Base-by-base conservation (phyloP, 1,140 invertebrate species). In the Zaprionus ornatus region DNA sequence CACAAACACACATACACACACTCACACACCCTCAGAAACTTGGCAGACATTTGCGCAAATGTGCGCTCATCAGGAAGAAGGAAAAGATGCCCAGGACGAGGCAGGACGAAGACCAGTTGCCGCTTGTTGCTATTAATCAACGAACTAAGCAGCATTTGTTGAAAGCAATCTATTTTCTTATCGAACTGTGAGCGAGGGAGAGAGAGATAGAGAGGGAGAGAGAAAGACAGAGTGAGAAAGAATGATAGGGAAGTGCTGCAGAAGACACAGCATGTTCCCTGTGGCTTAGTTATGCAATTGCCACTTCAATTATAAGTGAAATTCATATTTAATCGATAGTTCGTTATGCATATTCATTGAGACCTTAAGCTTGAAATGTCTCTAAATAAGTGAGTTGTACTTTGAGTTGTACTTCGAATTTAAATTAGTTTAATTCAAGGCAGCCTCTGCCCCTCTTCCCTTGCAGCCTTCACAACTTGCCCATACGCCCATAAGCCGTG, bases 81-180 rank as follows among this genome's bases (percentile, higher is more conserved):
- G 25, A 40, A 29, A 32, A 50, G 19, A 61, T 17, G 48, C 35
- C 59, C 65, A 62, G 54, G 35, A 64, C 27, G 60, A 32, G 66
- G 52, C 42, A 61, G 40, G 59, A 25, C 37, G 56, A 42, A 62
- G 62, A 77, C 68, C 69, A 69, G 64, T 71, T 77, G 74, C 74
- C 52, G 75, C 40, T 68, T 54, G 32, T 67, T 63, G 80, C 84
- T 79, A 88, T 88, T 88, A 88, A 88, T 88, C 84, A 88, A 83
- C 68, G 74, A 78, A 72, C 74, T 90, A 82, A 88, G 66, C 77
- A 84, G 66, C 77, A 84, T 90, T 88, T 79, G 85, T 84, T 84
- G 84, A 88, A 88, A 90, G 84, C 85, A 90, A 88, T 88, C 84
- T 88, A 88, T 88, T 84, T 88, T 64, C 80, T 84, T 88, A 88